Base-by-base conservation (phyloP, 2,797 vertebrate species). In the Alectoris magna region DNA sequence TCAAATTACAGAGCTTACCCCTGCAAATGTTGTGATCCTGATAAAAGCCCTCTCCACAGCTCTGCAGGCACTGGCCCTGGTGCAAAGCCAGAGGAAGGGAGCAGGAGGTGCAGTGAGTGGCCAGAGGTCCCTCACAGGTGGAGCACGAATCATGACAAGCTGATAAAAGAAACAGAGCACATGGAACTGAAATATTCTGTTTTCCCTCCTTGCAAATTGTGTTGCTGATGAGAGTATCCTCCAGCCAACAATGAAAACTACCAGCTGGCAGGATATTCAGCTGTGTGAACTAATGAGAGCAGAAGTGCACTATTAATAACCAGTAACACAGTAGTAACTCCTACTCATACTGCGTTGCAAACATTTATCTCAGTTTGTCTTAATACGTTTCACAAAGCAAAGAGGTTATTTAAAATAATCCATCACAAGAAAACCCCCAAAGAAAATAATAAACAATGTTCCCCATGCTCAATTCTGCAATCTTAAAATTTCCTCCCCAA, bases 21-120 rank as follows among this genome's bases (percentile, higher is more conserved):
- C 97, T 98, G 97, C 99, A 99, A 97, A 97, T 7, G 8, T 93
- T 53, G 8, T 91, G 97, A 71, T 98, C 97, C 51, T 97, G 90
- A 95, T 98, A 99, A 87, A 99, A 98, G 0, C 98, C 98, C 38
- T 98, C 98, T 76, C 98, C 99, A 24, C 99, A 99, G 91, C 18
- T 72, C 38, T 97, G 94, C 95, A 99, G 97, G 95, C 99, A 99
- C 95, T 97, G 98, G 64, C 98, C 98, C 78, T 96, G 97, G 74
- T 8, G 97, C 36, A 99, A 84, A 0, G 96, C 95, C 31, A 96
- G 96, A 24, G 96, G 97, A 13, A n/a, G 84, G 41, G 92, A 39
- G 82, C 99, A 99, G 74, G 93, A 94, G 31, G 95, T 97, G 62
- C 99, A 99, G 70, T 99, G 98, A 79, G 97, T 97, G 8, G 97